Percentiles rank a stretch among this genome's conserved stretches.
Evolutionary conservation across 2,888 invertebrate genomes (phyloP).

Genomic region (Phortica okadai): DNA sequence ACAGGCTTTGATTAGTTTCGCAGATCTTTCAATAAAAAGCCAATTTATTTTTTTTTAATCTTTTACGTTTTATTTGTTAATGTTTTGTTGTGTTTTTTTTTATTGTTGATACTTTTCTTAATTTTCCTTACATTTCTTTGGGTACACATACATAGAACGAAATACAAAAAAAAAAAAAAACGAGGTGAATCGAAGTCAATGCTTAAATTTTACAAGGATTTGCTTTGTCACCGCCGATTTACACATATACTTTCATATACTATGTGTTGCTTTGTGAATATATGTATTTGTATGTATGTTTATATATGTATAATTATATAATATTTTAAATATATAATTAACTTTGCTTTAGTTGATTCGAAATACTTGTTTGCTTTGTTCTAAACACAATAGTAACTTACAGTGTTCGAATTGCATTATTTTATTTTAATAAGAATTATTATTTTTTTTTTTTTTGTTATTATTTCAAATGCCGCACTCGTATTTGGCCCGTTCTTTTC

Average conservation of each 20-base stretch:
- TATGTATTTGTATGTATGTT: constrained; percentile 25
- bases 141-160: neutral
- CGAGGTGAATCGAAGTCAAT: neutral
- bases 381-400: constrained; percentile 26
- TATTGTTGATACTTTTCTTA: constrained; percentile 36
- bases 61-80: too few relatives aligned
- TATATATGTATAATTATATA: constrained; percentile 34
- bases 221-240: constrained; percentile 17
- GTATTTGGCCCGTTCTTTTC: neutral
- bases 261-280: neutral
- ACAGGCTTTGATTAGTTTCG: too few relatives aligned
- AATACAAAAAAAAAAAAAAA: neutral
- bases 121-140: constrained; percentile 36
- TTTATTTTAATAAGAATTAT: neutral
- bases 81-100: constrained; percentile 15
- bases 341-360: neutral
- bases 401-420: neutral
- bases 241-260: constrained; percentile 33
- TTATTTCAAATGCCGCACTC: neutral
- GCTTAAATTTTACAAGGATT: constrained; percentile 7
- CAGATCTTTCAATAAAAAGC: too few relatives aligned
- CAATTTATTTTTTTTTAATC: too few relatives aligned
- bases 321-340: constrained; percentile 8
- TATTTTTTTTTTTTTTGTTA: neutral
- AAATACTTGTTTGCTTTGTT: constrained; percentile 10